phyloP scores from a whole-genome alignment of 1,140 invertebrate genomes.

The Thalassaphorura encarpata region DNA sequence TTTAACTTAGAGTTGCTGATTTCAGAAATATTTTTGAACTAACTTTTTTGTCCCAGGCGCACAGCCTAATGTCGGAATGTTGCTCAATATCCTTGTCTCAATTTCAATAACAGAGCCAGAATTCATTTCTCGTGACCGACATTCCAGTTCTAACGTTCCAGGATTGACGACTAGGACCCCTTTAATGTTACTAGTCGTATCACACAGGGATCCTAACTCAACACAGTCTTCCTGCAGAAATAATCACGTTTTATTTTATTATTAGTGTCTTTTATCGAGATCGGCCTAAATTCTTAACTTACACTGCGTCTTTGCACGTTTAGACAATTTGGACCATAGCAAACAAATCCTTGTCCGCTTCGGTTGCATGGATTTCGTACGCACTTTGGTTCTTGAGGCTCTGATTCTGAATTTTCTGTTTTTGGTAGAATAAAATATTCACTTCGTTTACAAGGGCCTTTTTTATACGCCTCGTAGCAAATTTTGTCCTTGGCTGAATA shows the following conservation, averaged over 20 bases:
- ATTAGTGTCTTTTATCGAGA: background rate
- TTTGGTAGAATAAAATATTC: conserved; percentile 1
- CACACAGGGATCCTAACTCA: background rate
- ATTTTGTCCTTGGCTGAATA: conserved; percentile 11
- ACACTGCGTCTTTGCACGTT: no score
- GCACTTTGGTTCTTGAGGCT: conserved; percentile 2
- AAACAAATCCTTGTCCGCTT: conserved; percentile 13
- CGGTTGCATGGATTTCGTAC: background rate
- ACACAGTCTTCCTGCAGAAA: conserved; percentile 7
- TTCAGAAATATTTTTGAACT: background rate
- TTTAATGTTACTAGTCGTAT: background rate
- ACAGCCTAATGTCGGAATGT: conserved; percentile 12
- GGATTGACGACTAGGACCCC: background rate
- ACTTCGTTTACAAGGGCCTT: conserved; percentile 14
- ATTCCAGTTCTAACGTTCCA: background rate
- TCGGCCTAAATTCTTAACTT: background rate
- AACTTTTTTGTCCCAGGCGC: conserved; percentile 7
- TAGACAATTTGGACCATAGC: conserved; percentile 7
- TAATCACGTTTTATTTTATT: background rate
- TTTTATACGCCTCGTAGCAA: conserved; percentile 16
- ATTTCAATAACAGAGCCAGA: background rate
- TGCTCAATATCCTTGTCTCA: conserved; percentile 3
- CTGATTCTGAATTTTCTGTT: no score
- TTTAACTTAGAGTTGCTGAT: background rate
- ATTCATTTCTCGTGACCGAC: no score